phyloP scores from a whole-genome alignment of 2,797 vertebrate species.

The Labroides dimidiatus region DNA sequence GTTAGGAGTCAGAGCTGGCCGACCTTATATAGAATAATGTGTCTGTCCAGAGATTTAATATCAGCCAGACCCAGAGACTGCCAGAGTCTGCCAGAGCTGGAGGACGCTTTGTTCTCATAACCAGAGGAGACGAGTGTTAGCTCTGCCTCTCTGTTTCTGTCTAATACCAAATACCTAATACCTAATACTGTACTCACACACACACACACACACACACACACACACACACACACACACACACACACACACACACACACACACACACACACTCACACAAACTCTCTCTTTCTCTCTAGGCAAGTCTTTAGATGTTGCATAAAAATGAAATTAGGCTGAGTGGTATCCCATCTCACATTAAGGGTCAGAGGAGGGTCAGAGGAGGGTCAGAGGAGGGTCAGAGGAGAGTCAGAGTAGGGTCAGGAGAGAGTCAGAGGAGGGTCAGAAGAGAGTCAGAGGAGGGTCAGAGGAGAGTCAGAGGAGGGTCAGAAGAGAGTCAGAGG shows the following conservation, averaged over 20 bases:
- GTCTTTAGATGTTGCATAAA: slow-evolving; percentile 31
- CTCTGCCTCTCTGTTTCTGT: slow-evolving; percentile 32
- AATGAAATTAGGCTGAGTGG: slow-evolving; percentile 22
- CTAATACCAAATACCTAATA: slow-evolving; percentile 2
- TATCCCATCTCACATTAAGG: slow-evolving; percentile 29
- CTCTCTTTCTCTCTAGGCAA: slow-evolving; percentile 12
- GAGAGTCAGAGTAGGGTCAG: no score
- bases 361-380: slow-evolving; percentile 47
- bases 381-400: no score
- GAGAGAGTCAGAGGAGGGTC: no score
- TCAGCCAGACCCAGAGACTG: slow-evolving; percentile 61
- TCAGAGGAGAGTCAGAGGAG: no score
- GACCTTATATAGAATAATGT: slow-evolving; percentile 54
- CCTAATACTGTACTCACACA: slow-evolving; percentile 7
- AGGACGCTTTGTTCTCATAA: slow-evolving; percentile 66
- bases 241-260: no score
- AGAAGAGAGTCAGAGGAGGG: no score
- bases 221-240: no score
- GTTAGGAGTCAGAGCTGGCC: slow-evolving; percentile 38
- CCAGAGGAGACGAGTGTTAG: slow-evolving; percentile 58
- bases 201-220: slow-evolving; percentile 18
- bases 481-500: no score
- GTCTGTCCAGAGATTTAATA: slow-evolving; percentile 66
- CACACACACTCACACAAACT: slow-evolving; percentile 15
- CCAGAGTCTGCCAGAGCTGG: slow-evolving; percentile 62